phyloP scores from a whole-genome alignment of 2,113 vertebrate species.

The Tringa solitaria region DNA sequence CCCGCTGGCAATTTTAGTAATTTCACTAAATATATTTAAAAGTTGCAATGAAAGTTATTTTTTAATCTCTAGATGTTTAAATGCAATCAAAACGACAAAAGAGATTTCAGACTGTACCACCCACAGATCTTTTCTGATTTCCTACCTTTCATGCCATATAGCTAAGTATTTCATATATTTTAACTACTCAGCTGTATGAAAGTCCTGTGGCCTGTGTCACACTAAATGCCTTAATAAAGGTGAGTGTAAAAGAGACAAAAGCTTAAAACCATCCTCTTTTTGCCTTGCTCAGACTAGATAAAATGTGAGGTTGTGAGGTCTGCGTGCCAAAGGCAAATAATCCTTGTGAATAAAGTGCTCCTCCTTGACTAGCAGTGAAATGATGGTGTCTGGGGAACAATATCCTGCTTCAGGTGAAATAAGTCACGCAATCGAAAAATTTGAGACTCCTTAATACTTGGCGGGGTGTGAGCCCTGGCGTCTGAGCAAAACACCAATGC shows the following conservation, averaged over 20 bases:
- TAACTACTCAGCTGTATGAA: not conserved
- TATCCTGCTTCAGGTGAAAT: not conserved
- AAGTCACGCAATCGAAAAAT: not conserved
- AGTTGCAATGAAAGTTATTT: not conserved
- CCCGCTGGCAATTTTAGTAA: not conserved
- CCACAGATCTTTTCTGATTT: not conserved
- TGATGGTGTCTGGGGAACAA: not conserved
- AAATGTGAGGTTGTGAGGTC: not conserved
- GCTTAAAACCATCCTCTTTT: not conserved
- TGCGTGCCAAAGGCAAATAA: not conserved
- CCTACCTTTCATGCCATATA: not conserved
- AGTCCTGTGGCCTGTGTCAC: not conserved
- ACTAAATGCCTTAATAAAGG: not conserved
- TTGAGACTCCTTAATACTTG: not conserved
- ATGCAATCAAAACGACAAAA: not conserved
- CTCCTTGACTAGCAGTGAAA: not conserved
- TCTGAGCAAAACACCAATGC: not conserved
- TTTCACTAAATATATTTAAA: not conserved
- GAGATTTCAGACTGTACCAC: not conserved
- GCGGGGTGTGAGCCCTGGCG: not conserved
- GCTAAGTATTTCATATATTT: not conserved
- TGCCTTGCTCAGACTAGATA: not conserved
- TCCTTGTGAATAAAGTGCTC: not conserved
- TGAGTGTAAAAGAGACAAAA: not conserved
- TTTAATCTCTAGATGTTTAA: not conserved